phyloP scores from a whole-genome alignment of 2,888 invertebrate genomes.

The Xanthostigma xanthostigma region DNA sequence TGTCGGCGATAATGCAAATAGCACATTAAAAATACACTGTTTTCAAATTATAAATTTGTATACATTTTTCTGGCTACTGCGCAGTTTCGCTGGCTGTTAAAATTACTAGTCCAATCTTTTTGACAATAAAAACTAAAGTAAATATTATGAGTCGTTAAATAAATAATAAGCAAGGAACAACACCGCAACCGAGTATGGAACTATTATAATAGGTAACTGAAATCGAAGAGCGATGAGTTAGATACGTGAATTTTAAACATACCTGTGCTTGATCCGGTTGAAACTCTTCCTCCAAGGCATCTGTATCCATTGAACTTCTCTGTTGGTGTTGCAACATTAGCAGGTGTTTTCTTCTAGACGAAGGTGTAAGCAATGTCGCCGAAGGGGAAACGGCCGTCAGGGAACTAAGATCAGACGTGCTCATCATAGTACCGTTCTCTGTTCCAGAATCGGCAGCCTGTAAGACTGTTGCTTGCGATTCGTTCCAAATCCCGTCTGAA shows the following conservation, averaged over 20 bases:
- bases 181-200: too few relatives aligned
- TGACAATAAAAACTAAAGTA: too few relatives aligned
- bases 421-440: slow-evolving; percentile 44
- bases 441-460: slow-evolving; percentile 56
- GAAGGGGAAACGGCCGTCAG: slow-evolving; percentile 36
- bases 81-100: too few relatives aligned
- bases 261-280: slow-evolving; percentile 46
- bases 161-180: too few relatives aligned
- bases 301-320: slow-evolving; percentile 72
- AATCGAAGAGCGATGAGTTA: too few relatives aligned
- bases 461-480: slow-evolving; percentile 72
- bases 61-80: too few relatives aligned
- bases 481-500: slow-evolving; percentile 80
- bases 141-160: too few relatives aligned
- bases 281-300: slow-evolving; percentile 60
- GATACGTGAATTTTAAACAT: background rate
- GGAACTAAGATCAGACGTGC: slow-evolving; percentile 31
- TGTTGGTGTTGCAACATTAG: slow-evolving; percentile 71
- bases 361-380: slow-evolving; percentile 55
- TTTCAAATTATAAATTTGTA: too few relatives aligned
- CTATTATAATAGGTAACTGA: too few relatives aligned
- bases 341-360: slow-evolving; percentile 61
- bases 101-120: too few relatives aligned
- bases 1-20: too few relatives aligned
- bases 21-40: too few relatives aligned